These are phyloP conservation scores for Grallaria varia DNA, from an alignment of 2,113 vertebrate species.

Conservation along the genomic window DNA sequence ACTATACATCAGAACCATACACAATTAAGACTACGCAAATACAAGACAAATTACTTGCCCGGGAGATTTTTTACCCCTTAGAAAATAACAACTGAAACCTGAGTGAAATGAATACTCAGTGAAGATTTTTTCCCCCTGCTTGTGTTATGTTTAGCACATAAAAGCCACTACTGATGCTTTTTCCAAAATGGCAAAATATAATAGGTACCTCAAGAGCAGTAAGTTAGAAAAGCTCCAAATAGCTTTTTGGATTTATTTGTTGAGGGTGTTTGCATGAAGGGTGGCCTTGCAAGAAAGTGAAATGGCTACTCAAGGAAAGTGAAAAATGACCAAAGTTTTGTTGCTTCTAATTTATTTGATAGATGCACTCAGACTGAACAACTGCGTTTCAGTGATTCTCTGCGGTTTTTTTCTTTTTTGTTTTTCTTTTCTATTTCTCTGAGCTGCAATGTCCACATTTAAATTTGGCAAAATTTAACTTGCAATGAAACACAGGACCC, in stretches of 20 bases:
- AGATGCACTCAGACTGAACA: background rate
- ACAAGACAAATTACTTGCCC: background rate
- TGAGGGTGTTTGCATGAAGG: background rate
- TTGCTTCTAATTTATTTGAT: slow-evolving; percentile 22
- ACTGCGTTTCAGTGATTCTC: background rate
- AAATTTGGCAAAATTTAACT: background rate
- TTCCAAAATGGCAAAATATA: background rate
- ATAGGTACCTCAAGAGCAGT: background rate
- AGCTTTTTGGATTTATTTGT: background rate
- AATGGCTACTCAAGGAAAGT: background rate
- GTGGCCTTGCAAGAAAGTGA: background rate
- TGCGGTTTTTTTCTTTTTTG: too few relatives aligned
- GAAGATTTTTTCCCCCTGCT: background rate
- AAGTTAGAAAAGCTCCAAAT: background rate
- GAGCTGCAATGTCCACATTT: background rate
- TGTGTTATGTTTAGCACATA: background rate
- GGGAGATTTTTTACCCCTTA: background rate
- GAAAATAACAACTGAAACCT: background rate
- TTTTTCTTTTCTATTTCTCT: background rate
- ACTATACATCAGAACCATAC: background rate
- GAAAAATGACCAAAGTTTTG: background rate
- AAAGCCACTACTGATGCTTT: background rate
- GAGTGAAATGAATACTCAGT: background rate
- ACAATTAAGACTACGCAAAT: background rate
- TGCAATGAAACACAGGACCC: background rate